Base-by-base conservation (phyloP, 2,113 vertebrate species). In the Malurus melanocephalus region DNA sequence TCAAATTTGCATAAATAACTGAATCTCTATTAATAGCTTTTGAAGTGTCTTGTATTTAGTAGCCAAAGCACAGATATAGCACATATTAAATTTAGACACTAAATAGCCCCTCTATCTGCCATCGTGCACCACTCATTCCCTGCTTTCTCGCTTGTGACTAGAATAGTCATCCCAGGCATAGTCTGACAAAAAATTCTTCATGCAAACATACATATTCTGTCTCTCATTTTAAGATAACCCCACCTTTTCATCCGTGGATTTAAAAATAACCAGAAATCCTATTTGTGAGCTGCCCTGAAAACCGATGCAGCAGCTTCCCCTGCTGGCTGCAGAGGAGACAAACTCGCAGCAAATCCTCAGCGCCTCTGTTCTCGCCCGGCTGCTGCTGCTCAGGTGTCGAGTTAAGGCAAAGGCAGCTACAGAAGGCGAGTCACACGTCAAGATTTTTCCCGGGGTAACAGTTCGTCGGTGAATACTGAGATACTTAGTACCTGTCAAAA, bases 221-320 rank as follows among this genome's bases (percentile, higher is more conserved):
- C 43, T 84, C 72, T 86, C 59, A 32, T 88, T 89, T 84, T 91
- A 43, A 91, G 46, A 68, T 40, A 93, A 84, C 69, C 23, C 16
- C 83, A 83, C 62, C 62, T 79, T 88, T 90, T 59, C 38, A 62
- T 72, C 66, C 0, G 0, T 4, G 57, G 32, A 16, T 83, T 64
- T 55, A 65, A 96, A 95, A 91, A 86, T 65, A 92, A 22, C 10
- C 26, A 51, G 22, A 24, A 21, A n/a, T 74, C 73, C 3, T 22
- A 32, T 22, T 35, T 55, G 26, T 3, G 46, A 80, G 48, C 51
- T 2, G 3, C 21, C 0, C 33, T 35, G 80, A 95, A 93, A 95
- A 84, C 28, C 88, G 26, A 23, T 93, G 88, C 86, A 91, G 90
- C 86, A 95, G 95, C 94, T 91, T 78, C 88, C 95, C 80, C 95